Base-by-base conservation (phyloP, 2,113 vertebrate genomes). In the Zeus faber region DNA sequence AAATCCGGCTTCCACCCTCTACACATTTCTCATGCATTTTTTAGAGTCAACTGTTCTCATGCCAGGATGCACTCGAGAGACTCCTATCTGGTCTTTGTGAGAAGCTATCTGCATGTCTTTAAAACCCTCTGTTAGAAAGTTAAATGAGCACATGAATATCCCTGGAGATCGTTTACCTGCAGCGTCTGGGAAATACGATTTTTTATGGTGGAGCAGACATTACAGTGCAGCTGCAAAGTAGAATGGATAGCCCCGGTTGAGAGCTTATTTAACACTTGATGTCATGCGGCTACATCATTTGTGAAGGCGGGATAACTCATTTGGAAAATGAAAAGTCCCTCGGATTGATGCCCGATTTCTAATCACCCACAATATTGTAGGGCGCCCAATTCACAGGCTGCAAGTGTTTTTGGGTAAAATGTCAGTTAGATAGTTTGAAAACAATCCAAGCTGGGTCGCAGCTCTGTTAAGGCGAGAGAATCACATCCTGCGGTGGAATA, bases 311-410 rank as follows among this genome's bases (percentile, higher is more conserved):
- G 71, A 82, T 65, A 86, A 87, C 73, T 86, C 82, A 75, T 82
- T 82, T 85, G 85, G 85, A 87, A 89, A 90, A 89, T 86, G 80
- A 82, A 82, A 87, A 87, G 82, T 83, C 81, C 75, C 70, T 66
- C 3, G 67, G 65, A 78, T 70, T 74, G 71, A 84, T 70, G 60
- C 60, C 58, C 48, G 51, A 44, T 56, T 76, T 82, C 74, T 87
- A 85, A 87, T 84, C 65, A 37, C 60, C 62, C n/a, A 41, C 54
- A 49, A 25, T 67, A 69, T 59, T 54, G 71, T 63, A 60, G 31
- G 68, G 68, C 64, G 49, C 69, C 29, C 72, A 65, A 66, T 71
- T 65, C 61, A 62, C 21, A 21, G 27, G 55, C 29, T 74, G 46
- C 61, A 70, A 55, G 72, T 70, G 62, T 23, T 61, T 55, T 11